phyloP scores from a whole-genome alignment of 2,797 vertebrate genomes.

The Thripadectes ignobilis region DNA sequence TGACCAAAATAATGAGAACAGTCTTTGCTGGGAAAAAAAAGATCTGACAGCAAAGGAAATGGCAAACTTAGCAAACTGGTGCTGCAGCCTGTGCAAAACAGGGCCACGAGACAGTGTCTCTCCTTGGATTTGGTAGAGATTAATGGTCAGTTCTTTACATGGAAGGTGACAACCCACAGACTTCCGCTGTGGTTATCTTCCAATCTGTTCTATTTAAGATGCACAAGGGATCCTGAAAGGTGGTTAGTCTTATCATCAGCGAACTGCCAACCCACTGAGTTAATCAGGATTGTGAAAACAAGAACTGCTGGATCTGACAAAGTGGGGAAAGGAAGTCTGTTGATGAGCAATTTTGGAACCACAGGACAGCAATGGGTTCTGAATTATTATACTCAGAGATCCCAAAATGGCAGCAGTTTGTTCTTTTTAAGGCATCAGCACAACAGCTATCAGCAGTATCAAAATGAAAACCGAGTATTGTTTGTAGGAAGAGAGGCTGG shows the following conservation, averaged over 20 bases:
- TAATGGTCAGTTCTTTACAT: not conserved
- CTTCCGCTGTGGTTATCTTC: not conserved
- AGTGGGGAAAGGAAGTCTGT: not conserved
- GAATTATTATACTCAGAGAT: not conserved
- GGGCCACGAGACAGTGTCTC: not conserved
- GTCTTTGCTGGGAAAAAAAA: not conserved
- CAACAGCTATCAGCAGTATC: not conserved
- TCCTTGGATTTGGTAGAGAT: not conserved
- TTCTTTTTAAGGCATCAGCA: not conserved
- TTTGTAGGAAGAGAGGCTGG: not conserved
- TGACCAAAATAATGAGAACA: not conserved
- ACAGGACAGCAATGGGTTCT: not conserved
- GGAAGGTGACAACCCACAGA: not conserved
- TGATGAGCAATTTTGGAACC: not conserved
- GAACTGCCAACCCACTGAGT: not conserved
- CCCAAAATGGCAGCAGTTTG: not conserved
- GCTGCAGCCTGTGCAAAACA: not conserved
- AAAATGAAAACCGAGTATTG: not conserved
- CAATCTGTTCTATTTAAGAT: not conserved
- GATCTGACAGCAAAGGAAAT: not conserved
- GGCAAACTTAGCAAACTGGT: not conserved
- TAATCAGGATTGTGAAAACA: not conserved
- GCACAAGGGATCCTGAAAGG: not conserved
- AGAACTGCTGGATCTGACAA: not conserved
- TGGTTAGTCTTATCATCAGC: not conserved